Conservation (phyloP, 2,888 invertebrate genomes). For the Monoplex corrugatus region DNA sequence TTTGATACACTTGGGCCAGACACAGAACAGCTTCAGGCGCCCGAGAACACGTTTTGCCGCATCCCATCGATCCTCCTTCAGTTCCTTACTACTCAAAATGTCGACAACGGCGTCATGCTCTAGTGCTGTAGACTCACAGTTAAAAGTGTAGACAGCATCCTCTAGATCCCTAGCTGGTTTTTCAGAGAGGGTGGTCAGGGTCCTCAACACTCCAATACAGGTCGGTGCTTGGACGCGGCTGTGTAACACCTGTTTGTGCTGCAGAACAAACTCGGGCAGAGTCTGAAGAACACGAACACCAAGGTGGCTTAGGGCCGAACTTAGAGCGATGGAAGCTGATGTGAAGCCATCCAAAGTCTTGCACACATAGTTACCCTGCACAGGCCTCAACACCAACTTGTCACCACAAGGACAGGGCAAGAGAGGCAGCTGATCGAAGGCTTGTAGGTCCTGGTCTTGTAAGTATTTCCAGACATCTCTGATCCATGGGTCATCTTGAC, state of each 20-base stretch:
- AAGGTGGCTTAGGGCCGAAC: slow-evolving; percentile 12
- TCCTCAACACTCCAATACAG: slow-evolving; percentile 40
- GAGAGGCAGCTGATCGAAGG: slow-evolving; percentile 20
- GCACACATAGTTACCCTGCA: slow-evolving; percentile 25
- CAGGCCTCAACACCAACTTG: background rate
- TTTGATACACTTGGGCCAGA: background rate
- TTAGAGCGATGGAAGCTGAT: background rate
- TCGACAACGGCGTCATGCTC: slow-evolving; percentile 23
- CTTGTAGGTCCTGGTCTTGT: background rate
- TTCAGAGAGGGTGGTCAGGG: slow-evolving; percentile 25
- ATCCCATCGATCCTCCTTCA: background rate
- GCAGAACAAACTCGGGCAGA: slow-evolving; percentile 35
- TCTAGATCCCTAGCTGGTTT: background rate
- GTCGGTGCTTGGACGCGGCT: slow-evolving; percentile 43
- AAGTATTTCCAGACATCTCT: slow-evolving; percentile 14
- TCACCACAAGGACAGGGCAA: background rate
- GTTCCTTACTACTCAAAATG: background rate
- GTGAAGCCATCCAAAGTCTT: slow-evolving; percentile 13
- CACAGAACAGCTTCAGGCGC: background rate
- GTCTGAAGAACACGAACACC: background rate
- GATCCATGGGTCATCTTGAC: background rate
- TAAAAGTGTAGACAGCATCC: slow-evolving; percentile 31
- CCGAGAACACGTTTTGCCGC: background rate
- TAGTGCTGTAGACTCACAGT: background rate
- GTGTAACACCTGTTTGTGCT: slow-evolving; percentile 15